Conservation (phyloP, 2,113 vertebrate species). For the Athene noctua region DNA sequence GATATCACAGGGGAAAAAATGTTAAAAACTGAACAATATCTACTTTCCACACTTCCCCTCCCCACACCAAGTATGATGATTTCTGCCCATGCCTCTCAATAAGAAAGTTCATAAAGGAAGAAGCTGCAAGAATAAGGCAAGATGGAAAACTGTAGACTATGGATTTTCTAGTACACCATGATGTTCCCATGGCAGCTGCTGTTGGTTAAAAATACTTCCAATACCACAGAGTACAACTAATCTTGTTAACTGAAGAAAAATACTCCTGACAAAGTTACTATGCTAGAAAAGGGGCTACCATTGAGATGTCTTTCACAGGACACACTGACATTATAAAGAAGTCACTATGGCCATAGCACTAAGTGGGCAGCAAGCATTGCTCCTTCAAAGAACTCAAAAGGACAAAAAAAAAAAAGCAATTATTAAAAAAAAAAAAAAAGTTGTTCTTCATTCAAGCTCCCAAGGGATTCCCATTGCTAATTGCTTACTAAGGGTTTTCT, state of each 20-base stretch:
- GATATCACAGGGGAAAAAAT: neutral
- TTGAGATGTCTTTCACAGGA: neutral
- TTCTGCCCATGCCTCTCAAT: neutral
- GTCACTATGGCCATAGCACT: neutral
- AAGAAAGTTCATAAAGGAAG: neutral
- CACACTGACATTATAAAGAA: neutral
- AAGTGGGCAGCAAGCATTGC: neutral
- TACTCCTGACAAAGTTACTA: neutral
- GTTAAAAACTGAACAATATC: neutral
- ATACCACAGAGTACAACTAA: conserved; percentile 49
- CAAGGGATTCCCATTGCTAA: neutral
- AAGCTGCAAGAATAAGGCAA: neutral
- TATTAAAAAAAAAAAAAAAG: neutral
- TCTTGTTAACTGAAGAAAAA: conserved; percentile 45
- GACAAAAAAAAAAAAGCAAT: neutral
- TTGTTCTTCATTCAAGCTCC: neutral
- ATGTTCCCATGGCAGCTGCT: conserved; percentile 57
- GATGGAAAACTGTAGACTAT: neutral
- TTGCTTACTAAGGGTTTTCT: neutral
- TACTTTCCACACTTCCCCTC: neutral
- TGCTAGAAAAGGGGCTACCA: neutral
- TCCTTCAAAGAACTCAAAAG: neutral
- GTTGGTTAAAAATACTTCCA: conserved; percentile 72
- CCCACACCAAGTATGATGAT: neutral
- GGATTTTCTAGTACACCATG: conserved; percentile 26